These are phyloP conservation scores for Meloidogyne floridensis DNA, from an alignment of 1,140 invertebrate species.

Conservation along the genomic window DNA sequence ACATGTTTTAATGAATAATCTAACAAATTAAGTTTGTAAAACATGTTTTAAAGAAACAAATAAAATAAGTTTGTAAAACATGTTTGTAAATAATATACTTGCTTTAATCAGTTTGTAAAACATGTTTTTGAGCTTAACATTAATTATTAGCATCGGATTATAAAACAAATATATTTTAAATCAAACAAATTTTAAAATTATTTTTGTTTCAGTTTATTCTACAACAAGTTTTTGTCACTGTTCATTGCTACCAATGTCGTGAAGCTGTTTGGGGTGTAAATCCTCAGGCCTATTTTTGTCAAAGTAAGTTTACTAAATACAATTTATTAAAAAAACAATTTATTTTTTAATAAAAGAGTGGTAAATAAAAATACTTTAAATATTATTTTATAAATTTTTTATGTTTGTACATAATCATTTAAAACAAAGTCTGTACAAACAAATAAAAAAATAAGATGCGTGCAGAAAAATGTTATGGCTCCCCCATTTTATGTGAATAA, in stretches of 20 bases:
- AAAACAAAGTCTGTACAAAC: neutral
- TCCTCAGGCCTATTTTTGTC: slow-evolving; percentile 66
- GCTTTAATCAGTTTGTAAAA: too few species aligned
- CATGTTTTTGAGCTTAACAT: too few species aligned
- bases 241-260: slow-evolving; percentile 88
- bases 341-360: too few species aligned
- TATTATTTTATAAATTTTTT: neutral
- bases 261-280: slow-evolving; percentile 84
- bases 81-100: too few species aligned
- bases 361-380: neutral
- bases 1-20: too few species aligned
- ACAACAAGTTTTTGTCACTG: slow-evolving; percentile 84
- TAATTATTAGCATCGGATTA: too few species aligned
- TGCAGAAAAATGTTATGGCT: neutral
- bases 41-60: too few species aligned
- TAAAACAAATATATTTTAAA: too few species aligned
- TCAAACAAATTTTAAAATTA: too few species aligned
- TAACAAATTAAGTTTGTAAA: too few species aligned
- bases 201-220: slow-evolving; percentile 74
- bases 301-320: slow-evolving; percentile 45
- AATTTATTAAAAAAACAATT: neutral
- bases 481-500: neutral
- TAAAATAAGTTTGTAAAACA: too few species aligned
- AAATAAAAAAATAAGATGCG: slow-evolving; percentile 1
- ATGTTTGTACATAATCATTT: neutral